Percentiles rank a stretch among this genome's conserved stretches.
phyloP scores from a whole-genome alignment of 1,140 invertebrate genomes.

The Habropoda laboriosa region DNA sequence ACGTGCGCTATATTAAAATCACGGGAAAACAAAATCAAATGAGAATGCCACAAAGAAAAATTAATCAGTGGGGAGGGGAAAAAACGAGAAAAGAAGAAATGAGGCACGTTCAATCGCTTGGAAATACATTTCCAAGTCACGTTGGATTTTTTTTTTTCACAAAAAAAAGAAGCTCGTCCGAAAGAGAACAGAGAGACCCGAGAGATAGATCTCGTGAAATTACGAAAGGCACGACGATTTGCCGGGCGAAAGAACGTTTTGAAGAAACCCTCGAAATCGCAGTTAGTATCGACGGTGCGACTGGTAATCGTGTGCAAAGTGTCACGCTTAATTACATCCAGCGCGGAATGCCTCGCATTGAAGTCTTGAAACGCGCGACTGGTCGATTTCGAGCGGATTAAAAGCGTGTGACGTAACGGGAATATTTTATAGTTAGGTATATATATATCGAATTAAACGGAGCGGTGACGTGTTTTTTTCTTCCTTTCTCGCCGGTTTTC shows the following conservation, averaged over 20 bases:
- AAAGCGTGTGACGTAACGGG: not conserved
- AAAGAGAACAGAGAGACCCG: too few relatives aligned
- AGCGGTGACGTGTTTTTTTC: not conserved
- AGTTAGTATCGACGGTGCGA: not conserved
- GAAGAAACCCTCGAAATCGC: not conserved
- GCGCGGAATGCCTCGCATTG: not conserved
- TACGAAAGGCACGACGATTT: not conserved
- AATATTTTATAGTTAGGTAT: too few relatives aligned
- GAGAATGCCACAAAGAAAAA: too few relatives aligned
- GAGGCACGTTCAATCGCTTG: not conserved
- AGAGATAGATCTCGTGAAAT: not conserved
- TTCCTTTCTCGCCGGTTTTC: not conserved
- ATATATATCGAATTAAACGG: not conserved
- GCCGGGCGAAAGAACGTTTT: not conserved
- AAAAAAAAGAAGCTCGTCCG: not conserved
- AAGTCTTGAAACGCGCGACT: not conserved
- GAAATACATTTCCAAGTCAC: not conserved
- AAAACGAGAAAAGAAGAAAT: not conserved
- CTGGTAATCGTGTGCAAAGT: constrained; percentile 2
- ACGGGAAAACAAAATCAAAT: too few relatives aligned
- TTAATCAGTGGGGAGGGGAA: too few relatives aligned
- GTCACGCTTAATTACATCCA: constrained; percentile 6
- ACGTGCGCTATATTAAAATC: too few relatives aligned
- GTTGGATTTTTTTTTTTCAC: too few relatives aligned
- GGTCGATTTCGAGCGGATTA: not conserved